Conservation (phyloP, 2,888 invertebrate genomes). For the Diadegma fenestrale region DNA sequence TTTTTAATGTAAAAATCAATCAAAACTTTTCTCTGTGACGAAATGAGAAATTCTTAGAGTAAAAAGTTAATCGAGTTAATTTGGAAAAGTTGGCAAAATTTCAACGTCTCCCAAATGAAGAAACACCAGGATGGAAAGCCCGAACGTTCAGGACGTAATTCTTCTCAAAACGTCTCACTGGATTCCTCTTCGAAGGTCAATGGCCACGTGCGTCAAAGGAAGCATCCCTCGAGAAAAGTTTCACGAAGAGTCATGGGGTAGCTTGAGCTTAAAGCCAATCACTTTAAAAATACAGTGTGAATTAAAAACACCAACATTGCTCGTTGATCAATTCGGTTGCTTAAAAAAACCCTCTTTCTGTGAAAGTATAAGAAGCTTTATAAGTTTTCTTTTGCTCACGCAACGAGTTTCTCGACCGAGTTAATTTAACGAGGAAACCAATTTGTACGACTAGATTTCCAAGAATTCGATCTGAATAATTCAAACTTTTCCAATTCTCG, state of each 20-base stretch:
- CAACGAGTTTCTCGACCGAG: neutral
- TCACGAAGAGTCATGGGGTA: conserved; percentile 46
- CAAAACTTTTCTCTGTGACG: neutral
- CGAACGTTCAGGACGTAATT: conserved; percentile 43
- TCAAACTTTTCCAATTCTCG: conserved; percentile 3
- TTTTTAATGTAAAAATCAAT: neutral
- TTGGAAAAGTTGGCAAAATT: conserved; percentile 30
- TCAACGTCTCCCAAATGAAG: conserved; percentile 48
- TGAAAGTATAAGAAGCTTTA: neutral
- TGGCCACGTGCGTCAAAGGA: conserved; percentile 50
- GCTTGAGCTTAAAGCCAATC: conserved; percentile 16
- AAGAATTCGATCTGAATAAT: conserved; percentile 1
- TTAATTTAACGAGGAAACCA: conserved; percentile 4
- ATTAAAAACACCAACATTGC: neutral
- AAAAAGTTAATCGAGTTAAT: conserved; percentile 28
- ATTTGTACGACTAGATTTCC: neutral
- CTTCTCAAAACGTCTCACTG: conserved; percentile 28
- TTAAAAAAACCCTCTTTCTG: neutral
- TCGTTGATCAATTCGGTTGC: neutral
- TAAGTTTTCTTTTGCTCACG: neutral
- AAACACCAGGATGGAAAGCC: conserved; percentile 49
- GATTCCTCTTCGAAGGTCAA: conserved; percentile 38
- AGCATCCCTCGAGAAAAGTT: conserved; percentile 34
- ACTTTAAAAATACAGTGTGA: neutral
- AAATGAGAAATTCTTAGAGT: conserved; percentile 33